Base-by-base conservation (phyloP, 2,797 vertebrate genomes). In the Potorous gilbertii region DNA sequence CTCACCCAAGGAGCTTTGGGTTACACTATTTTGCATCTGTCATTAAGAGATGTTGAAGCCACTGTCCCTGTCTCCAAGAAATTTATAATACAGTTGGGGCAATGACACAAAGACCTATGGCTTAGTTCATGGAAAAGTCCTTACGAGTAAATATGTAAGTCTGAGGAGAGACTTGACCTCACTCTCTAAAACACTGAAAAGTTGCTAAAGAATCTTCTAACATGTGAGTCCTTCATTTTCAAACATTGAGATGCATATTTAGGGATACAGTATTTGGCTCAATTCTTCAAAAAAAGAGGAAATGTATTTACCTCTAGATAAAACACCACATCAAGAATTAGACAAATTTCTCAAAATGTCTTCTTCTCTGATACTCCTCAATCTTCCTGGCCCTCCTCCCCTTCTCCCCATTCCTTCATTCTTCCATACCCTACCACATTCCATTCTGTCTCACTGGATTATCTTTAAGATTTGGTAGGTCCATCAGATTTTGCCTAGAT, bases 211-310 rank as follows among this genome's bases (percentile, higher is more conserved):
- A 66, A 57, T 96, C 93, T 97, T 97, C 92, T 81, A 95, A 93
- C 92, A 96, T 95, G 55, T 96, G 92, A 94, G 56, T 96, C 24
- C n/a, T 90, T 40, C 81, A 92, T 96, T 96, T 97, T 96, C 74
- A 55, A 87, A 6, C 93, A 96, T 93, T 94, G 59, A 97, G 56
- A 97, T 95, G 92, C 91, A 96, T 93, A 93, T 90, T 91, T 94
- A 94, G 91, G 93, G 55, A 89, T 96, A 91, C 56, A 93, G 90
- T 56, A 92, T 91, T 96, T 96, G 91, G n/a, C 93, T 92, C 92
- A 27, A 94, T 31, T 46, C 50, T 27, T 89, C 92, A 89, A 95
- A 93, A 91, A 52, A 81, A 95, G 66, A 95, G 93, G 62, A 92
- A 96, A 56, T 66, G 12, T 89, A 56, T 95, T n/a, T 95, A 8